phyloP scores from a whole-genome alignment of 2,888 invertebrate species.

The Drosophila prostipennis region DNA sequence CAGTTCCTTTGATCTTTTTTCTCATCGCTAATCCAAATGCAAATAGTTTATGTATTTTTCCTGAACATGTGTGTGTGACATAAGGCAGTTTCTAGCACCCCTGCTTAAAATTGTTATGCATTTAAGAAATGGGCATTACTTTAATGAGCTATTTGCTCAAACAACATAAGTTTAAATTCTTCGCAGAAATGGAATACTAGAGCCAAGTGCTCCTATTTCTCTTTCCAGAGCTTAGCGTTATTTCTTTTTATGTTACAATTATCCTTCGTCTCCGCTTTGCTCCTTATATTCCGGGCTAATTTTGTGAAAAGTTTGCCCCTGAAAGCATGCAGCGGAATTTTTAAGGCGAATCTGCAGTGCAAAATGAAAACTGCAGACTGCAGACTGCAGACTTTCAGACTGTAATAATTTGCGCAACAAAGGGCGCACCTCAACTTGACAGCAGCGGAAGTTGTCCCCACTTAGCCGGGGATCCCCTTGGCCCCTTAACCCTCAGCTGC shows the following conservation, averaged over 20 bases:
- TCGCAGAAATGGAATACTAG: too few relatives aligned
- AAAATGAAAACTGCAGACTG: constrained; percentile 17
- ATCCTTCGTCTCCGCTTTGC: constrained; percentile 1
- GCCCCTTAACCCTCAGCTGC: background rate
- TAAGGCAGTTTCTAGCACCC: too few relatives aligned
- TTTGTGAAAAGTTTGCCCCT: constrained; percentile 27
- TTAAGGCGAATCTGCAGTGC: constrained; percentile 24
- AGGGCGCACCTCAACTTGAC: constrained; percentile 33
- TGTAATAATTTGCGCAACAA: constrained; percentile 35
- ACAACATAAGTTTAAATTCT: too few relatives aligned
- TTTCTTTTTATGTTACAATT: background rate
- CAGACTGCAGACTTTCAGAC: constrained; percentile 24
- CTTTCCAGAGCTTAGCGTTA: background rate
- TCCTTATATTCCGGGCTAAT: constrained; percentile 12
- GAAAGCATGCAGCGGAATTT: constrained; percentile 18
- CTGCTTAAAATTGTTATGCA: too few relatives aligned
- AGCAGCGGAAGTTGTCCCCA: constrained; percentile 34
- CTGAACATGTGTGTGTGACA: too few relatives aligned
- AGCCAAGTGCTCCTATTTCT: too few relatives aligned
- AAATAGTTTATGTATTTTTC: too few relatives aligned
- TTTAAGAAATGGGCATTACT: too few relatives aligned
- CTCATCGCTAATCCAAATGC: too few relatives aligned
- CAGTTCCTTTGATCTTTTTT: too few relatives aligned
- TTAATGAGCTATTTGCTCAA: too few relatives aligned
- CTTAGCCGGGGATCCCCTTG: constrained; percentile 18